phyloP scores from a whole-genome alignment of 1,140 invertebrate genomes.

The Limonius californicus region DNA sequence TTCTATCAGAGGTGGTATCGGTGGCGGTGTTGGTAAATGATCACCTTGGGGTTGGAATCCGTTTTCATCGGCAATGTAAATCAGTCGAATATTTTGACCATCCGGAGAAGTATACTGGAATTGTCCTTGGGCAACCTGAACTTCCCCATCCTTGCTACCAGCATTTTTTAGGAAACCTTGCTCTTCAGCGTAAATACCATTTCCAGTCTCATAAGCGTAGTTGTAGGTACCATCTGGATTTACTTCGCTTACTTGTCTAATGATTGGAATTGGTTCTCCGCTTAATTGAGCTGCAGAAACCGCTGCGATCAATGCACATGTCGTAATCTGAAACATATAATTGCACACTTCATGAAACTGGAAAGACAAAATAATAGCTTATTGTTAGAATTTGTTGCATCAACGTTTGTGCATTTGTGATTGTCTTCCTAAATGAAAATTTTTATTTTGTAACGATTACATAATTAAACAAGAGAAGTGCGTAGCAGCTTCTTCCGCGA shows the following conservation, averaged over 20 bases:
- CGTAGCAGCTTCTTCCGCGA: no score
- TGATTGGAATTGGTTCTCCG: background rate
- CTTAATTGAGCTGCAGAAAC: no score
- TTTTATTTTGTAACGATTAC: no score
- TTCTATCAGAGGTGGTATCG: conserved; percentile 66
- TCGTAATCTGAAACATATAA: no score
- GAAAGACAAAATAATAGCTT: no score
- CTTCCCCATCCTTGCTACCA: conserved; percentile 37
- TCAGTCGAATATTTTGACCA: conserved; percentile 41
- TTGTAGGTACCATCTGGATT: background rate
- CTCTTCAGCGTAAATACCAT: conserved; percentile 55
- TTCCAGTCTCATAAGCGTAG: conserved; percentile 54
- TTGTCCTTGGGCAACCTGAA: conserved; percentile 40
- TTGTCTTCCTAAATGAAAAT: no score
- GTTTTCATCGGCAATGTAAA: conserved; percentile 59
- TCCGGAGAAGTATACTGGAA: conserved; percentile 40
- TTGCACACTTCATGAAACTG: no score
- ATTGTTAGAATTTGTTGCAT: no score
- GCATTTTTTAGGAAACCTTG: conserved; percentile 46
- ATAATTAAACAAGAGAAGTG: no score
- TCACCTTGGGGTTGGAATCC: conserved; percentile 61
- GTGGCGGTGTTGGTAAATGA: conserved; percentile 65
- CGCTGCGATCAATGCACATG: no score
- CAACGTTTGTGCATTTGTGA: no score
- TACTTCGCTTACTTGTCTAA: background rate